Evolutionary conservation across 2,113 vertebrate species (phyloP).

Genomic region (Saccopteryx leptura): DNA sequence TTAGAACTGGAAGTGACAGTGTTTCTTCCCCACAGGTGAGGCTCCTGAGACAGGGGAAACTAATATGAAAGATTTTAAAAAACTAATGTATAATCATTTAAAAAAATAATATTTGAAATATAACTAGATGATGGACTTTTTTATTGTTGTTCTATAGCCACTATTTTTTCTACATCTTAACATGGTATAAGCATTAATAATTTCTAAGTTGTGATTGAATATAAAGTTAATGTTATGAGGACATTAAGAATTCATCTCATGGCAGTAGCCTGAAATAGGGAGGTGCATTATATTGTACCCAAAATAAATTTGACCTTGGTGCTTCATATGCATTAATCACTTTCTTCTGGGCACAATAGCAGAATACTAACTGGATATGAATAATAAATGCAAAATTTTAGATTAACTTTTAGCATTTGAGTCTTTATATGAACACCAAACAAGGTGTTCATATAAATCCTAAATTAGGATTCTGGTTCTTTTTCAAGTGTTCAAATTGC

Average conservation of each 20-base stretch:
- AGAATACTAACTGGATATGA: constrained; percentile 63
- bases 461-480: constrained; percentile 51
- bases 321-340: constrained; percentile 62
- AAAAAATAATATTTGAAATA: background rate
- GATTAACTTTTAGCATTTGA: constrained; percentile 62
- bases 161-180: constrained; percentile 7
- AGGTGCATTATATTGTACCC: constrained; percentile 58
- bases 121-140: background rate
- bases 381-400: constrained; percentile 69
- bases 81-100: background rate
- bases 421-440: constrained; percentile 44
- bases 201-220: constrained; percentile 52
- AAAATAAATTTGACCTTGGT: constrained; percentile 80
- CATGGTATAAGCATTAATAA: background rate
- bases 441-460: background rate
- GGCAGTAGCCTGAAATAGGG: constrained; percentile 19
- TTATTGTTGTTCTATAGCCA: background rate
- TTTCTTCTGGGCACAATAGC: constrained; percentile 54
- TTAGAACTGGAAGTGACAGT: constrained; percentile 59
- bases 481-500: constrained; percentile 38
- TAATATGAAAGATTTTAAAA: constrained; percentile 54
- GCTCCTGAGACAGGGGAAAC: background rate
- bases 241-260: constrained; percentile 60
- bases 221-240: constrained; percentile 34
- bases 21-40: background rate